Evolutionary conservation across 1,140 invertebrate species (phyloP), one percentile per base, ranked within the genome.

Genomic region (Trichomalopsis sarcophagae): DNA sequence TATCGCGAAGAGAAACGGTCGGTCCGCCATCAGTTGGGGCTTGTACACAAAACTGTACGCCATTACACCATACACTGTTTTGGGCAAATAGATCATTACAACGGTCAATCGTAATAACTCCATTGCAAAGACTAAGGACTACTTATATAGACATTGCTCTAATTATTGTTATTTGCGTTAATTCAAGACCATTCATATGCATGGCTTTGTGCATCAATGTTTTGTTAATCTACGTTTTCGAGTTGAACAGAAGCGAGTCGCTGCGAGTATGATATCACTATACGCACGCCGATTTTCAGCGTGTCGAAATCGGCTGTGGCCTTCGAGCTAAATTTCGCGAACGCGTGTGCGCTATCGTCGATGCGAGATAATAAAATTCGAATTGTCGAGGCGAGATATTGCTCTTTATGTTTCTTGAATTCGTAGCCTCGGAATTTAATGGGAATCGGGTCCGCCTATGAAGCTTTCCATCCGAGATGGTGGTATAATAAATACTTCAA

Each of bases 1-100:
- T n/a, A 87, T 36, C 47, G 77, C 47, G 36, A 62, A 87, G 10
- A 78, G 69, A 47, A 88, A 87, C 14, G 86, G 76, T 44, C 74
- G 87, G 83, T 87, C 81, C 21, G 33, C 87, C 76, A 69, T 30
- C 27, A 88, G 81, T 66, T 23, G 33, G 81, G 27, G 55, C 11
- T n/a, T 40, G 75, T 44, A 21, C 33, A 23, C 50, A 23, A 1
- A 13, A 77, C n/a, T 33, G 10, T 33, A 77, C 62, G 74, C 55
- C 23, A 76, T 0, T 5, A 14, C 11, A 21, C 44, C 9, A n/a
- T 33, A 6, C 9, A 55, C 13, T 82, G 5, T 68, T 50, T 27
- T 82, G 23, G 73, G 71, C 47, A 47, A 71, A 55, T 74, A 40
- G 17, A 62, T 62, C 55, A 62, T 62, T 62, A 7, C 55, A 62